Percentiles rank a stretch among this genome's conserved stretches.
Evolutionary conservation across 2,888 invertebrate species (phyloP).

Genomic region (Keiferia lycopersicella): DNA sequence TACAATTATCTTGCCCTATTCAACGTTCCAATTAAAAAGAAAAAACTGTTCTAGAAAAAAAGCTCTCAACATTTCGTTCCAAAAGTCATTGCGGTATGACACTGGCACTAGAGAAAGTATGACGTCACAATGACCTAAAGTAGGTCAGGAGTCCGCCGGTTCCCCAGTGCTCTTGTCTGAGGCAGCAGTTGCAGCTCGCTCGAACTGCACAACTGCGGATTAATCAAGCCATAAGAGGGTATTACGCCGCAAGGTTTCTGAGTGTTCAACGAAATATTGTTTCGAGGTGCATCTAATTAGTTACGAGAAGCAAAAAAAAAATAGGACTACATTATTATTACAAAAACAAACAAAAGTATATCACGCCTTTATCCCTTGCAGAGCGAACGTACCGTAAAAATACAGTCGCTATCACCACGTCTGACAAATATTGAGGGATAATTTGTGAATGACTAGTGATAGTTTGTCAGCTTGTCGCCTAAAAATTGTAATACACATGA

Average conservation of each 20-base stretch:
- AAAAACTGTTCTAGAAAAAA: background rate
- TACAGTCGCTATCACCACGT: too few relatives aligned
- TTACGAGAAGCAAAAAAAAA: background rate
- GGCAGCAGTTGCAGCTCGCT: background rate
- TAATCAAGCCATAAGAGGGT: conserved; percentile 13
- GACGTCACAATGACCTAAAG: conserved; percentile 27
- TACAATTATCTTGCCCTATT: background rate
- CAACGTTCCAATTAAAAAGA: background rate
- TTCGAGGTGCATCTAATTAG: background rate
- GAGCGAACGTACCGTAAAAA: too few relatives aligned
- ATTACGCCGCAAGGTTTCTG: background rate
- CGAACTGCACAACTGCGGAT: conserved; percentile 4
- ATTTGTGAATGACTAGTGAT: too few relatives aligned
- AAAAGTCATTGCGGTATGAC: conserved; percentile 26
- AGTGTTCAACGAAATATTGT: background rate
- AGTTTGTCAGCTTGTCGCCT: too few relatives aligned
- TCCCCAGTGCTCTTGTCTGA: conserved; percentile 2
- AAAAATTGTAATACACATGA: too few relatives aligned
- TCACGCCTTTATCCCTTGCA: too few relatives aligned
- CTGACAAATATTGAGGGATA: too few relatives aligned
- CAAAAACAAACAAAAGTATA: too few relatives aligned
- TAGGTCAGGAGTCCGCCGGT: conserved; percentile 25
- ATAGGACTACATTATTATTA: too few relatives aligned
- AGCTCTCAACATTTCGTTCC: conserved; percentile 7
- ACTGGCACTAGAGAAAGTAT: conserved; percentile 27